phyloP scores from a whole-genome alignment of 2,113 vertebrate species.

The Phylloscopus trochilus region DNA sequence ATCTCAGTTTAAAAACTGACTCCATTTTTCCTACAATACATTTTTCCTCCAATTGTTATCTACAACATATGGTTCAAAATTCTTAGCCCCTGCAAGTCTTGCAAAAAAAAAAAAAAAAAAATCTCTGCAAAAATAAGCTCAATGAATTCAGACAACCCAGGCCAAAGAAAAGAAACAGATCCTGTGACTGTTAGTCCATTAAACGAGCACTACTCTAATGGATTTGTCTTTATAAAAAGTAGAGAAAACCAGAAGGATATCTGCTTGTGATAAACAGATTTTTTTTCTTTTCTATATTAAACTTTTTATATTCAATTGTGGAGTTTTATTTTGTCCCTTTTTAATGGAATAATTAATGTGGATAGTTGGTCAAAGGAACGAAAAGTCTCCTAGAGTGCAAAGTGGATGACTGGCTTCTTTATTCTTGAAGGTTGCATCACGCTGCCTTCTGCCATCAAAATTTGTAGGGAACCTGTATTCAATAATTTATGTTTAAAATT shows the following conservation, averaged over 20 bases:
- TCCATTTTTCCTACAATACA: not conserved
- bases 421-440: not conserved
- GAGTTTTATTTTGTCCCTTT: not conserved
- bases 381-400: not conserved
- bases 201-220: not conserved
- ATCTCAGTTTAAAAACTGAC: not conserved
- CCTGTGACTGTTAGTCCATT: not conserved
- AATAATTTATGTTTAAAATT: not conserved
- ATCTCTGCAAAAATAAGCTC: not conserved
- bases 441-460: not conserved
- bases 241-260: conserved; percentile 2
- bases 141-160: not conserved
- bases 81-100: not conserved
- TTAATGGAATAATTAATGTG: not conserved
- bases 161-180: not conserved
- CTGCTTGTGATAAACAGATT: not conserved
- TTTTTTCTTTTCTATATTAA: not conserved
- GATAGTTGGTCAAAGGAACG: not conserved
- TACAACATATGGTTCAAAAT: not conserved
- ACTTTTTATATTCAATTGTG: not conserved
- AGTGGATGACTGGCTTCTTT: not conserved
- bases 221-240: not conserved
- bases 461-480: not conserved
- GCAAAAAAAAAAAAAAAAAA: not conserved
- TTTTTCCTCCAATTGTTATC: not conserved